Evolutionary conservation across 2,888 invertebrate species (phyloP), one percentile per base, ranked within the genome.

Genomic region (Epinotia brunnichana): DNA sequence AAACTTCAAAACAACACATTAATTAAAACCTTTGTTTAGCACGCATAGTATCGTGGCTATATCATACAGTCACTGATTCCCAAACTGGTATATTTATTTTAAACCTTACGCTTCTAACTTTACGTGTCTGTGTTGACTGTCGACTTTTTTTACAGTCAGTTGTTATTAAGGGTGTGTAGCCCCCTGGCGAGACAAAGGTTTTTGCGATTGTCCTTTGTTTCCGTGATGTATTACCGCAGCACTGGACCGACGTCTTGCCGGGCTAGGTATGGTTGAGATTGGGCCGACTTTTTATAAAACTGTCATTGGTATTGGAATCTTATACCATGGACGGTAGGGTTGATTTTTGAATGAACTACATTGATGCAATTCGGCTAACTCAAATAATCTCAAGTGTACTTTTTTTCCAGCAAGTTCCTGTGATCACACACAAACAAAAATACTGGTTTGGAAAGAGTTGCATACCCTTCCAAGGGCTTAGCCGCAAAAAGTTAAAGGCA

Each of bases 221-320:
- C 54, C 35, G 29, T 72, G 71, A 72, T 72, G 61, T 72, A 72
- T 72, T 72, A 53, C 72, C 39, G 44, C 35, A 29, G 67, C 19
- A 54, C 54, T 19, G 67, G 67, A 48, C 67, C 60, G 67, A 68
- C 72, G 39, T 61, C 61, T 61, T 67, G 56, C 35, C 2, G 41
- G 15, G 24, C 13, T 19, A 35, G 35, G 35, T 35, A 35, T 35
- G 35, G 35, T 29, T 29, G 29, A 35, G 35, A 7, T 9, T 9
- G 2, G 35, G 7, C 35, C 1, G 9, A 35, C 35, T 35, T 35
- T 35, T 35, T 9, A 35, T 35, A 35, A 9, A 35, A 35, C 9
- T 35, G 35, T 9, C 9, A 35, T 35, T 35, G 9, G 9, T 9
- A 35, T 35, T 35, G 9, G 35, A 35, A 35, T 35, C 35, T 35